Evolutionary conservation across 2,888 invertebrate genomes (phyloP).

Genomic region (Drosophila suboccidentalis): DNA sequence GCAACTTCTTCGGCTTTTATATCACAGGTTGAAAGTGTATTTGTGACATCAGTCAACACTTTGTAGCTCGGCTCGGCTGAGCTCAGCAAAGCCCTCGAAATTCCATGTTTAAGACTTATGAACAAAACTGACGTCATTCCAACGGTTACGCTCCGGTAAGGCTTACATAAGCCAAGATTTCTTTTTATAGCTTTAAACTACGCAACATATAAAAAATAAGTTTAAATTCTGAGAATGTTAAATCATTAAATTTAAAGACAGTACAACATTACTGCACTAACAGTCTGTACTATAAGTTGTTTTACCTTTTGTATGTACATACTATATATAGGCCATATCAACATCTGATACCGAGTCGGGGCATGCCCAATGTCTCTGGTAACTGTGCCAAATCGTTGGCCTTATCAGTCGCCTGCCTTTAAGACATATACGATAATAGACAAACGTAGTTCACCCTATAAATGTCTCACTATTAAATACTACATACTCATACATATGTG

Average conservation of each 20-base stretch:
- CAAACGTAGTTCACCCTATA: constrained; percentile 9
- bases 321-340: constrained; percentile 26
- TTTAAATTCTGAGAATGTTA: constrained; percentile 45
- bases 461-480: constrained; percentile 10
- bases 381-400: constrained; percentile 50
- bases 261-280: not conserved
- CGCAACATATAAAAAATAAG: constrained; percentile 28
- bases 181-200: constrained; percentile 20
- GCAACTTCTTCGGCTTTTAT: constrained; percentile 20
- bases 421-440: constrained; percentile 44
- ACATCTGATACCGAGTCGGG: constrained; percentile 26
- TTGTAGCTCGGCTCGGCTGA: constrained; percentile 13
- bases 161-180: constrained; percentile 49
- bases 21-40: constrained; percentile 2
- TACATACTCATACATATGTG: not conserved
- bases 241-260: constrained; percentile 33
- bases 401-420: constrained; percentile 39
- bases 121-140: constrained; percentile 62
- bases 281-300: constrained; percentile 9
- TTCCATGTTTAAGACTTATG: constrained; percentile 14
- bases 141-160: constrained; percentile 70
- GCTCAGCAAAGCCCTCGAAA: constrained; percentile 32
- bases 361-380: constrained; percentile 41
- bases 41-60: constrained; percentile 41
- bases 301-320: not conserved